Percentiles rank a stretch among this genome's conserved stretches.
These are phyloP conservation scores for Spatula clypeata DNA, from an alignment of 2,797 vertebrate species.

Conservation along the genomic window DNA sequence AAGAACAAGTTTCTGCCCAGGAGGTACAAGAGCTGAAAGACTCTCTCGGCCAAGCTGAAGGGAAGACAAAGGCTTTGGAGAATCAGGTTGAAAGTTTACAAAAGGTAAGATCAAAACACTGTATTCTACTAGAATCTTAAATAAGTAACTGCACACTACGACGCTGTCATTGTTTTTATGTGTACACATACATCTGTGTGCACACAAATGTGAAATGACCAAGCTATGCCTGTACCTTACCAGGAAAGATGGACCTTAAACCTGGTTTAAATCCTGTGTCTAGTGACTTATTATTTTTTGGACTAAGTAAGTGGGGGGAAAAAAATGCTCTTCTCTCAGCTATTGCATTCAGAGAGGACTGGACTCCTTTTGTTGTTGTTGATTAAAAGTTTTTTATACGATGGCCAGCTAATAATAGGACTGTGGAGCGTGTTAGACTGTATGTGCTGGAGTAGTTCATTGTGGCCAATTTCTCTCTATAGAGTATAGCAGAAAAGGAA, in stretches of 20 bases:
- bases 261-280: neutral
- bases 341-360: neutral
- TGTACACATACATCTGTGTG: accelerated
- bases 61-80: slow-evolving; percentile 89
- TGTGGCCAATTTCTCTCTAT: neutral
- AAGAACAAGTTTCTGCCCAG: slow-evolving; percentile 90
- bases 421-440: neutral
- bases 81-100: slow-evolving; percentile 91
- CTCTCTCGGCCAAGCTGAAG: slow-evolving; percentile 88
- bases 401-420: neutral
- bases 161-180: neutral
- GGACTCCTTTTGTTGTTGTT: neutral
- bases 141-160: neutral
- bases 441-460: neutral
- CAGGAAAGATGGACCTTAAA: neutral
- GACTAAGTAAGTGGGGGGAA: neutral
- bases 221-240: neutral
- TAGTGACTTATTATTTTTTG: neutral
- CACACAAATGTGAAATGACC: neutral
- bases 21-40: slow-evolving; percentile 92
- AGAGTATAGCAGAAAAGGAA: slow-evolving; percentile 92
- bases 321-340: neutral
- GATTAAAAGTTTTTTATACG: neutral
- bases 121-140: neutral
- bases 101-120: slow-evolving; percentile 83